phyloP scores from a whole-genome alignment of 2,797 vertebrate genomes.

The Vireo griseus region DNA sequence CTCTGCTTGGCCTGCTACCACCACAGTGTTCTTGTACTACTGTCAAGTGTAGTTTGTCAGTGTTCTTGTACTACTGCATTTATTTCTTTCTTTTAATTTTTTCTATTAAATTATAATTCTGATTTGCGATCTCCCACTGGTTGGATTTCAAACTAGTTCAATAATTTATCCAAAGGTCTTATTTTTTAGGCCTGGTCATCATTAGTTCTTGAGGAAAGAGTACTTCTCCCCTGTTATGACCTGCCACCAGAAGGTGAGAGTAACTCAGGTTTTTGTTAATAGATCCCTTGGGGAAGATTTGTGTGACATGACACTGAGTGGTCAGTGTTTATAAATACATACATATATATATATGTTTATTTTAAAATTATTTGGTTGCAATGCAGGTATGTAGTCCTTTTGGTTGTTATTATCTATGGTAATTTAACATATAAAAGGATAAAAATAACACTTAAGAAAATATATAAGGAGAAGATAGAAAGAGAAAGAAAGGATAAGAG shows the following conservation, averaged over 20 bases:
- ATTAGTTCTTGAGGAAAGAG: not conserved
- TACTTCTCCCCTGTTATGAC: rapidly evolving
- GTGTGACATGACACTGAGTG: not conserved
- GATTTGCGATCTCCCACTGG: too few species aligned
- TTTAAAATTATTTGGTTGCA: not conserved
- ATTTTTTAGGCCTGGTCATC: not conserved
- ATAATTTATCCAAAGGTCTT: not conserved
- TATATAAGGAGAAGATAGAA: not conserved
- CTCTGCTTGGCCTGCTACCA: too few species aligned
- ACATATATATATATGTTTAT: too few species aligned
- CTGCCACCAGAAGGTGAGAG: rapidly evolving
- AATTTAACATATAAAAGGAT: not conserved
- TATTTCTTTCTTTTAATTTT: too few species aligned
- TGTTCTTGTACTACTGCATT: too few species aligned
- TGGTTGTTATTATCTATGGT: not conserved
- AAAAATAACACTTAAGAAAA: not conserved
- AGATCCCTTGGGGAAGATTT: not conserved
- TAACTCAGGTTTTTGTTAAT: not conserved
- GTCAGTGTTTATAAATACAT: not conserved
- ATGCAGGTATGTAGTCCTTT: not conserved
- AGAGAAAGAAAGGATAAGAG: not conserved
- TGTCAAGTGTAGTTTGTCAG: too few species aligned
- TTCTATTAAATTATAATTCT: too few species aligned
- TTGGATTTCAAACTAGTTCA: not conserved
- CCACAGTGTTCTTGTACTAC: too few species aligned